These are phyloP conservation scores for Cantharis nigra DNA, from an alignment of 2,888 invertebrate genomes.

Conservation along the genomic window DNA sequence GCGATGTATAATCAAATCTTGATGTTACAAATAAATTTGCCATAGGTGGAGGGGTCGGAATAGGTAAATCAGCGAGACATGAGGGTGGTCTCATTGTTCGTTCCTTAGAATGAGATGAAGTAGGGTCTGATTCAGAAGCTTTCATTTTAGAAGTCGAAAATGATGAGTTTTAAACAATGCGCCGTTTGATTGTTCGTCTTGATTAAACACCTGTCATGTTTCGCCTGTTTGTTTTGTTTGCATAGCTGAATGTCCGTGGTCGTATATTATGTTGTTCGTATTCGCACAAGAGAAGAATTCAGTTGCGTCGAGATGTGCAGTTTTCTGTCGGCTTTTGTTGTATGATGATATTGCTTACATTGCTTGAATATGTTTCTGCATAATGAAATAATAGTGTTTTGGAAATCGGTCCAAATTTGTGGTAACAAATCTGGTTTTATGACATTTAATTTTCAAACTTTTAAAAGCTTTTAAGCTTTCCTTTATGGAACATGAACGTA, in stretches of 20 bases:
- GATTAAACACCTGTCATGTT: slow-evolving; percentile 34
- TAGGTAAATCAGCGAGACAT: slow-evolving; percentile 49
- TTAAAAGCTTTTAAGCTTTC: not conserved
- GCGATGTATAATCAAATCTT: slow-evolving; percentile 47
- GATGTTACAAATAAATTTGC: slow-evolving; percentile 53
- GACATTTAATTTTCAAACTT: not conserved
- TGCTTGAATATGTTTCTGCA: not conserved
- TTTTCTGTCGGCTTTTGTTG: slow-evolving; percentile 8
- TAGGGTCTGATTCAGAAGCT: slow-evolving; percentile 36
- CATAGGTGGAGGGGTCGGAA: slow-evolving; percentile 55
- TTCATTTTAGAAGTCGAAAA: slow-evolving; percentile 32
- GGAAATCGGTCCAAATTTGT: not conserved
- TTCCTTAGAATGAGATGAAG: slow-evolving; percentile 22
- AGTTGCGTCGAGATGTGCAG: slow-evolving; percentile 4
- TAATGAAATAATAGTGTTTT: not conserved
- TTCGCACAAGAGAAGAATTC: slow-evolving; percentile 8
- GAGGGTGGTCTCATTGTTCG: slow-evolving; percentile 41
- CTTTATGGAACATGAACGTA: not conserved
- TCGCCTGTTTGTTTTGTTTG: slow-evolving; percentile 23
- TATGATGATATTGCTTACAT: slow-evolving; percentile 6
- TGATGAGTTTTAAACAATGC: slow-evolving; percentile 21
- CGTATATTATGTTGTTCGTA: slow-evolving; percentile 11
- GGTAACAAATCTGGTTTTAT: not conserved
- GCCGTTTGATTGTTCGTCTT: slow-evolving; percentile 29
- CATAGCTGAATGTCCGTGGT: slow-evolving; percentile 1